phyloP scores from a whole-genome alignment of 2,113 vertebrate species.

The Corydoras maculifer region DNA sequence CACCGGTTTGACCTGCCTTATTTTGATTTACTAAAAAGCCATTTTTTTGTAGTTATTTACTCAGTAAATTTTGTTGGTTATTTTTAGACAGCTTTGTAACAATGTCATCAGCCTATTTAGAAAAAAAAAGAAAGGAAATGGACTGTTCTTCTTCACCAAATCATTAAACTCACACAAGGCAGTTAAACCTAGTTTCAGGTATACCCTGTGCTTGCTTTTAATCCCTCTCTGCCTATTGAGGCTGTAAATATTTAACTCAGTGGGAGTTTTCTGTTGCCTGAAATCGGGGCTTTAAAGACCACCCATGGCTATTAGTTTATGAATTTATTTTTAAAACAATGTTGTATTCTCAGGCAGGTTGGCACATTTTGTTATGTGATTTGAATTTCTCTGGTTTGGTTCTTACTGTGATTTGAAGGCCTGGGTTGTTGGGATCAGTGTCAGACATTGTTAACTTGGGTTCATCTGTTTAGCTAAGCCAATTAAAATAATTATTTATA shows the following conservation, averaged over 20 bases:
- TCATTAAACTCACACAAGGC: slow-evolving; percentile 53
- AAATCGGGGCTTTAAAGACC: slow-evolving; percentile 32
- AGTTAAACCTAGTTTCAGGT: slow-evolving; percentile 54
- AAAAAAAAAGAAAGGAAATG: slow-evolving; percentile 38
- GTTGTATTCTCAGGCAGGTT: not conserved
- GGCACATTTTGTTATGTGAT: not conserved
- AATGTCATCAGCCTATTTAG: slow-evolving; percentile 54
- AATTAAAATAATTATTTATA: slow-evolving; percentile 50
- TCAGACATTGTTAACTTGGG: slow-evolving; percentile 44
- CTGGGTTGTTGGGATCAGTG: slow-evolving; percentile 46
- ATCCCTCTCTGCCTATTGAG: slow-evolving; percentile 51
- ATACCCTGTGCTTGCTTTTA: slow-evolving; percentile 56
- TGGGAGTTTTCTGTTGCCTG: slow-evolving; percentile 34
- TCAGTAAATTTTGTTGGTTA: slow-evolving; percentile 34
- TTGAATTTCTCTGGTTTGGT: slow-evolving; percentile 18
- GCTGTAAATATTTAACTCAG: slow-evolving; percentile 56
- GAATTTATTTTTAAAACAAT: not conserved
- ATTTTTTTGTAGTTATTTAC: slow-evolving; percentile 51
- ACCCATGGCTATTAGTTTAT: not conserved
- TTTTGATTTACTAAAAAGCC: too few species aligned
- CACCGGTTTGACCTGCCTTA: not conserved
- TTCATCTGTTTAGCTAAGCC: slow-evolving; percentile 48
- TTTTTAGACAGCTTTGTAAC: slow-evolving; percentile 49
- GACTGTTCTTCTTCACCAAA: slow-evolving; percentile 50
- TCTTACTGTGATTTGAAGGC: slow-evolving; percentile 43